Evolutionary conservation across 1,140 invertebrate genomes (phyloP).

Genomic region (Ceratitis capitata): DNA sequence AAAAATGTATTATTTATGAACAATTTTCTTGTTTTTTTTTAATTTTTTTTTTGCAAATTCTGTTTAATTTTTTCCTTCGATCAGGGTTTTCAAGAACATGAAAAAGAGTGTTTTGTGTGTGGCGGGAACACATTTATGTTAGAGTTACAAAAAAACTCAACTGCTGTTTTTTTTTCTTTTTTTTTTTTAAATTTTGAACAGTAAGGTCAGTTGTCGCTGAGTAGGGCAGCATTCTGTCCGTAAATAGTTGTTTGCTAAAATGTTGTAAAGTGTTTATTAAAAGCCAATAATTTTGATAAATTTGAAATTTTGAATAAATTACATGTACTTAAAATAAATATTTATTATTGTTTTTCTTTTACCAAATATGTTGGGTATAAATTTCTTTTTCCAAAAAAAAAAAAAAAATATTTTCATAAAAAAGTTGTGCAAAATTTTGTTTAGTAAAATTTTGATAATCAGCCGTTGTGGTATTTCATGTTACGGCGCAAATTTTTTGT

Average conservation of each 20-base stretch:
- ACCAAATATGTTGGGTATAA: not conserved
- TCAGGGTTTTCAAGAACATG: slow-evolving; percentile 29
- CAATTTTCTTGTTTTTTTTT: not conserved
- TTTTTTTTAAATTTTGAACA: not conserved
- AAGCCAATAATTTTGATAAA: not conserved
- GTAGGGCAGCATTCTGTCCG: not conserved
- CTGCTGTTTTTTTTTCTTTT: not conserved
- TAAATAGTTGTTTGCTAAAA: not conserved
- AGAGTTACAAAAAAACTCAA: not conserved
- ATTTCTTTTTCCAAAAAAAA: too few relatives aligned
- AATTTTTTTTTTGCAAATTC: not conserved
- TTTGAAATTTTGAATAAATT: slow-evolving; percentile 17
- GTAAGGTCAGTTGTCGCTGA: not conserved
- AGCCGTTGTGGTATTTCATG: too few relatives aligned
- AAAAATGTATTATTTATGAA: not conserved
- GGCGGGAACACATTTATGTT: not conserved
- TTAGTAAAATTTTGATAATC: not conserved
- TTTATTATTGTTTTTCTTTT: not conserved
- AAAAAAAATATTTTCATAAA: not conserved
- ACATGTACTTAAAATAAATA: not conserved
- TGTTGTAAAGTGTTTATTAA: not conserved
- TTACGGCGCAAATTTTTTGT: not conserved
- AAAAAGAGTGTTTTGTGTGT: slow-evolving; percentile 34
- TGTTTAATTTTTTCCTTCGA: too few relatives aligned
- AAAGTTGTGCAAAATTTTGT: not conserved